Conservation (phyloP, 2,797 vertebrate genomes). For the Lagorchestes hirsutus region DNA sequence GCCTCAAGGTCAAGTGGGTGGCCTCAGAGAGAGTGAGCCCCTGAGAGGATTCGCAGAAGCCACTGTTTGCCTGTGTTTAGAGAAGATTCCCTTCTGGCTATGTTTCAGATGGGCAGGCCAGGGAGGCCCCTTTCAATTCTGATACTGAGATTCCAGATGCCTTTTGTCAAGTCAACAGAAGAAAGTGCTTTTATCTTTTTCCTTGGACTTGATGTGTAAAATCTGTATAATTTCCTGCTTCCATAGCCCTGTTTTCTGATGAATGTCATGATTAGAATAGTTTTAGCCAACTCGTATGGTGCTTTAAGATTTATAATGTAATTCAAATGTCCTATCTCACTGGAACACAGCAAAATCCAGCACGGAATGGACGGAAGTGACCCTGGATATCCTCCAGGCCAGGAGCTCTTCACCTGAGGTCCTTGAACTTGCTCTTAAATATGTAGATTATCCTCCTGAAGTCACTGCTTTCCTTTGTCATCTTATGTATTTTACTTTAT, state of each 20-base stretch:
- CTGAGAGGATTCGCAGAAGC: background rate
- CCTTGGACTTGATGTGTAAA: background rate
- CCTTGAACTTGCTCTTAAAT: background rate
- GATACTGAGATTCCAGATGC: background rate
- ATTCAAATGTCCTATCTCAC: background rate
- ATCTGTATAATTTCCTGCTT: background rate
- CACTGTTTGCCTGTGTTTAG: background rate
- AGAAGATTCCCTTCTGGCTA: background rate
- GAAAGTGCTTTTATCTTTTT: background rate
- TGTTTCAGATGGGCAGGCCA: no score
- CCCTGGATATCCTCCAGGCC: background rate
- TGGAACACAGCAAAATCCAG: background rate
- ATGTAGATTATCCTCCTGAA: no score
- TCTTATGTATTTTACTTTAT: no score
- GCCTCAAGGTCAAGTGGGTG: background rate
- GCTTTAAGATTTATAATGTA: background rate
- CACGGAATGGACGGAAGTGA: background rate
- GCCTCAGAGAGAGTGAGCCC: fast-evolving
- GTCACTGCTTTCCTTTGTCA: no score
- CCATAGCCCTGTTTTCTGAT: background rate
- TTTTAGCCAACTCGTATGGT: background rate
- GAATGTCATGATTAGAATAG: background rate
- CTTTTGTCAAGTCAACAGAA: background rate
- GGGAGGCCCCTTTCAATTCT: background rate
- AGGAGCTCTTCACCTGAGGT: background rate